Conservation (phyloP, 1,140 invertebrate genomes). For the Zeugodacus cucurbitae region DNA sequence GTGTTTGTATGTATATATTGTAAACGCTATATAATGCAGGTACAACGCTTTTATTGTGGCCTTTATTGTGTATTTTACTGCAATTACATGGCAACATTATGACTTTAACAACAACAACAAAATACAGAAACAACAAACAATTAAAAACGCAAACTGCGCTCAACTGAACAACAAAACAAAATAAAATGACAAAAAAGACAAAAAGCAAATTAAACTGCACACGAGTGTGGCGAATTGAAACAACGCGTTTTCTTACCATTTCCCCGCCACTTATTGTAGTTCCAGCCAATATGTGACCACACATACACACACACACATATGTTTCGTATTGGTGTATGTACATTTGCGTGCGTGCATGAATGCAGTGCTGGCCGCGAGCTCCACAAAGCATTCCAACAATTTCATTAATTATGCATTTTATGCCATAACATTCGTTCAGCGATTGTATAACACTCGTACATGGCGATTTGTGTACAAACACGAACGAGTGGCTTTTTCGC, state of each 20-base stretch:
- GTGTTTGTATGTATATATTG: neutral
- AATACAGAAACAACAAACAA: neutral
- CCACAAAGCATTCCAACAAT: constrained; percentile 17
- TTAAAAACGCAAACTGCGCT: neutral
- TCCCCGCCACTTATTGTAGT: neutral
- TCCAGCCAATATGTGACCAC: neutral
- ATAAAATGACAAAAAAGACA: neutral
- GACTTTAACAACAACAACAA: neutral
- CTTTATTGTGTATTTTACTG: neutral
- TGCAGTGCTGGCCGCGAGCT: neutral
- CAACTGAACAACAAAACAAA: constrained; percentile 25
- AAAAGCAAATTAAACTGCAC: neutral
- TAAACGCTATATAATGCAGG: neutral
- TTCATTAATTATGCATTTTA: constrained; percentile 37
- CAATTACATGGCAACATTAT: neutral
- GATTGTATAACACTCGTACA: neutral
- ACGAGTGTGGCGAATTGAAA: neutral
- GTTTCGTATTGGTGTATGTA: neutral
- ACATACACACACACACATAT: neutral
- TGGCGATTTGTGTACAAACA: neutral
- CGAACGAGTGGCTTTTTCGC: neutral
- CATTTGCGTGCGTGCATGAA: neutral
- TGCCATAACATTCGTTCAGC: constrained; percentile 22
- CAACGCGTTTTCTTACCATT: neutral
- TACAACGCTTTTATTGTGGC: neutral